Conservation (phyloP, 2,888 invertebrate species). For the Phania funesta region DNA sequence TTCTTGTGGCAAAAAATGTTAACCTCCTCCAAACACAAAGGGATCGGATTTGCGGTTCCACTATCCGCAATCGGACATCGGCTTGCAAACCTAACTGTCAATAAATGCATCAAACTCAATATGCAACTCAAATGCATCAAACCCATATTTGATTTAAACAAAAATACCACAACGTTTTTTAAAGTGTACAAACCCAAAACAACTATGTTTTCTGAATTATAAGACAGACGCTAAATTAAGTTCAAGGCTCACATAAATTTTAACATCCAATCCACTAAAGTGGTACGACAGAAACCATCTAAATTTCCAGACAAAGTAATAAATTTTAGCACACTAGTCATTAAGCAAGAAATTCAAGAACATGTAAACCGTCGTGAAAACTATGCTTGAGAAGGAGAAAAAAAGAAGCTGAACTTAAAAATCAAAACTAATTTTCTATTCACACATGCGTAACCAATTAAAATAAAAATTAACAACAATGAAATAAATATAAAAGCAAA, state of each 20-base stretch:
- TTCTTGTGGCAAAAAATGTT: too few species aligned
- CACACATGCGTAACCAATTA: conserved; percentile 51
- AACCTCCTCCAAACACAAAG: too few species aligned
- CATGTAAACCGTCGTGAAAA: neutral
- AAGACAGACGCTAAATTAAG: neutral
- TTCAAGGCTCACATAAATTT: neutral
- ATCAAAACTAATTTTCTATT: conserved; percentile 23
- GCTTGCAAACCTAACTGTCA: too few species aligned
- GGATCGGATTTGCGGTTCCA: too few species aligned
- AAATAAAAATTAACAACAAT: neutral
- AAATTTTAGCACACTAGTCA: neutral
- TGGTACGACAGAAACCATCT: neutral
- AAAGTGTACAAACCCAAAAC: too few species aligned
- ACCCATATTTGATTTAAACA: neutral
- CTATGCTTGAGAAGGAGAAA: neutral
- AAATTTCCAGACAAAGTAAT: neutral
- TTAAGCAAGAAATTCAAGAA: neutral
- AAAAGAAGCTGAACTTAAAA: neutral
- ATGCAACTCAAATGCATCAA: neutral
- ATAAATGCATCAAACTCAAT: too few species aligned
- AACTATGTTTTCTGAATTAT: neutral
- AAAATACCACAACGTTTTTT: neutral
- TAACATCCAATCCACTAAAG: neutral
- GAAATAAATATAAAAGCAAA: neutral
- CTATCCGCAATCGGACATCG: too few species aligned